These are phyloP conservation scores for Bovichtus variegatus DNA, from an alignment of 2,797 vertebrate species.

Conservation along the genomic window DNA sequence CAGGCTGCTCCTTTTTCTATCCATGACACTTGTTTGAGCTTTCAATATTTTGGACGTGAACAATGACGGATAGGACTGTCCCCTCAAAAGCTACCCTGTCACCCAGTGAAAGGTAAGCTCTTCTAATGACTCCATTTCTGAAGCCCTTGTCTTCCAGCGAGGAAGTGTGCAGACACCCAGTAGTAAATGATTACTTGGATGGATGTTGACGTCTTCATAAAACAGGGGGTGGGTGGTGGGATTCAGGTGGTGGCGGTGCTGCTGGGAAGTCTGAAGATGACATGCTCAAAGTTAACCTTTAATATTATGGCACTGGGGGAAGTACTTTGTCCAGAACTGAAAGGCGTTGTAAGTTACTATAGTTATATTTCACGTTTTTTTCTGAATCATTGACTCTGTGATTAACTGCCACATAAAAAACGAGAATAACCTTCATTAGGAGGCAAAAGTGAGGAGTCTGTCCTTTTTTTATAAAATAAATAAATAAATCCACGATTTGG, in stretches of 20 bases:
- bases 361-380: conserved; percentile 57
- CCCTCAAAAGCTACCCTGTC: conserved; percentile 70
- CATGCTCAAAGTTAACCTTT: conserved; percentile 71
- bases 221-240: conserved; percentile 41
- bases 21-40: conserved; percentile 49
- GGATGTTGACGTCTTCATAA: conserved; percentile 73
- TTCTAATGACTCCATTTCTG: conserved; percentile 61
- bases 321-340: conserved; percentile 40
- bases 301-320: conserved; percentile 49
- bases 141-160: conserved; percentile 47
- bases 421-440: conserved; percentile 42
- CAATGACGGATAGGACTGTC: conserved; percentile 66
- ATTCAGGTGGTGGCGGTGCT: conserved; percentile 17
- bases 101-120: conserved; percentile 61
- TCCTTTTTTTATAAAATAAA: conserved; percentile 41
- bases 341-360: conserved; percentile 48
- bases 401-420: conserved; percentile 55
- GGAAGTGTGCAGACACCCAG: conserved; percentile 40
- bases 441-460: conserved; percentile 17
- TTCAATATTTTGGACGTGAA: conserved; percentile 54
- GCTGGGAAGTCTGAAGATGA: conserved; percentile 38
- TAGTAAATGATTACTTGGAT: conserved; percentile 64
- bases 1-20: conserved; percentile 3
- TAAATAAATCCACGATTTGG: conserved; percentile 18
- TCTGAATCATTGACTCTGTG: conserved; percentile 67